Base-by-base conservation (phyloP, 1,140 invertebrate genomes). In the Phocides pigmalion region DNA sequence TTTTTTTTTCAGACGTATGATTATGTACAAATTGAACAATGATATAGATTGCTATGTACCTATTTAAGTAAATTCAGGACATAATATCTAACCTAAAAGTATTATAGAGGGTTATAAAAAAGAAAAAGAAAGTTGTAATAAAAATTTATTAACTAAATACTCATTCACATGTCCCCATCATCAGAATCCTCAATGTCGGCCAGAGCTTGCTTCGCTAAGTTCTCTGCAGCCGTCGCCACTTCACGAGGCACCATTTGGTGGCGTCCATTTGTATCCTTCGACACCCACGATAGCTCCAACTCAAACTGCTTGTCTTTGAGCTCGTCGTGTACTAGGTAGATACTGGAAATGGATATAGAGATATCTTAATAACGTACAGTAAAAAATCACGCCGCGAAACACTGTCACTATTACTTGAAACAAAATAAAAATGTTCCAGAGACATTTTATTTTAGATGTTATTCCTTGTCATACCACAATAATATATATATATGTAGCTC, bases 221-320 rank as follows among this genome's bases (percentile, higher is more conserved):
- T 89, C 66, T 92, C 90, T 0, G 90, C 90, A 62, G 91, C 89
- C 0, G 72, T 44, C 0, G 89, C 84, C 1, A 91, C 14, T 11
- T 86, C 82, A 0, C 61, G 72, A 0, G 96, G 96, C 42, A 98
- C 96, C 53, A 94, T 84, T 76, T 96, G 92, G 84, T 98, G 97
- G 46, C 92, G 84, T 1, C 97, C 97, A 19, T 95, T 92, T 0
- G 96, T 97, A 42, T 95, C 94, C 73, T 95, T 94, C 47, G 97
- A 97, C 17, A 99, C 97, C 97, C 99, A 99, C 62, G 98, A 98
- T 77, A 99, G 93, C 92, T 99, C 99, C 63, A 99, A 90, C 81
- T 99, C 98, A 89, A 99, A 99, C 67, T 98, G 95, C 90, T 99
- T 99, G 87, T 99, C 98, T 92, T 99, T 99, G 0, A 99, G 93